Evolutionary conservation across 2,888 invertebrate genomes (phyloP).

Genomic region (Tenodera sinensis): DNA sequence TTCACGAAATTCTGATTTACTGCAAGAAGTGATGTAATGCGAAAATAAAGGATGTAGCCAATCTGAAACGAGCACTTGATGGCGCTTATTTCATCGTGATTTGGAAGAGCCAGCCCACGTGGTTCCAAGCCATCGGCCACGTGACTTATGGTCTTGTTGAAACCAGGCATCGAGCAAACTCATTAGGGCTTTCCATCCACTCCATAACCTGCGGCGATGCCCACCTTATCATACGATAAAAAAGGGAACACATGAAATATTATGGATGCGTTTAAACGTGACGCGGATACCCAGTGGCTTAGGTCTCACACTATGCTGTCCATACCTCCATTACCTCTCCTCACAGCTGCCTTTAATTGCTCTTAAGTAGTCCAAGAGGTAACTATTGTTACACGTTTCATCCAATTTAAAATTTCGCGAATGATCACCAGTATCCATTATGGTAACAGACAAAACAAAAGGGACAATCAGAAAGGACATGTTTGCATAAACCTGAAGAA

Average conservation of each 20-base stretch:
- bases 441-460: too few species aligned
- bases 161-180: neutral
- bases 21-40: neutral
- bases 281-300: neutral
- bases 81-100: neutral
- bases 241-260: neutral
- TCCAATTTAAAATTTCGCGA: too few species aligned
- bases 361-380: too few species aligned
- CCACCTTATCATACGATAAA: neutral
- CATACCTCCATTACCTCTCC: too few species aligned
- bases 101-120: neutral
- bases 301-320: neutral
- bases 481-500: too few species aligned
- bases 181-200: neutral
- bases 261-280: neutral
- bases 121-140: neutral
- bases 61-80: neutral
- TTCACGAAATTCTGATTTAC: neutral
- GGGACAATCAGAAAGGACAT: too few species aligned
- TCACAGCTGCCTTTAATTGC: too few species aligned
- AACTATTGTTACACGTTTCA: too few species aligned
- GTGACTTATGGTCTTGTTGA: neutral
- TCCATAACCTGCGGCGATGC: neutral
- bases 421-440: too few species aligned
- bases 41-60: neutral